phyloP scores from a whole-genome alignment of 2,113 vertebrate species.

The Alethe castanea region DNA sequence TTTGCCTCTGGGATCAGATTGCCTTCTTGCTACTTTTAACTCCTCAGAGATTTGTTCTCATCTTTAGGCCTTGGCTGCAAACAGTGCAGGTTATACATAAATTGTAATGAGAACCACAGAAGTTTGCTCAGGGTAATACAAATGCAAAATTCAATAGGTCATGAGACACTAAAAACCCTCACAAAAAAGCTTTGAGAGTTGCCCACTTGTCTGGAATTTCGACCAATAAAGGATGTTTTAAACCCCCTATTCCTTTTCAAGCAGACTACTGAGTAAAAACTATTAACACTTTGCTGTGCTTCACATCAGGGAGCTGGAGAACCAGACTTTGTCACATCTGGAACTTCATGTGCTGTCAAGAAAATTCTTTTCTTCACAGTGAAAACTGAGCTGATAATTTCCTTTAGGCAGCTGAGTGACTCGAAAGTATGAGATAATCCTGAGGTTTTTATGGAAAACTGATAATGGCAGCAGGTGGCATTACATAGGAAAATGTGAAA shows the following conservation, averaged over 20 bases:
- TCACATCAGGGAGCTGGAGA: background rate
- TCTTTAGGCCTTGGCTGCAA: background rate
- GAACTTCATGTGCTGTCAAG: background rate
- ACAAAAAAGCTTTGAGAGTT: background rate
- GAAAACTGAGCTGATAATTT: background rate
- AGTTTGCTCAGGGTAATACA: background rate
- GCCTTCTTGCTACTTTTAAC: background rate
- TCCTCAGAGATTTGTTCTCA: background rate
- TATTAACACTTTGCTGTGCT: background rate
- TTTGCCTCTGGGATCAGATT: background rate
- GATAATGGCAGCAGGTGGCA: background rate
- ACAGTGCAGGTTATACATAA: conserved; percentile 1
- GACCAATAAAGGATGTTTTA: background rate
- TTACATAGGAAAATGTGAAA: background rate
- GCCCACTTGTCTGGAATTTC: background rate
- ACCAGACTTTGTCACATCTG: background rate
- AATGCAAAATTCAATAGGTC: conserved; percentile 1
- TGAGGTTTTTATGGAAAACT: background rate
- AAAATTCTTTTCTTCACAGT: background rate
- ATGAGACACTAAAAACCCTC: background rate
- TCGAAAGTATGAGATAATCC: background rate
- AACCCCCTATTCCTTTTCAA: background rate
- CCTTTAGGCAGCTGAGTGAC: background rate
- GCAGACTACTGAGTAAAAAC: background rate
- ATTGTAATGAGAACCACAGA: background rate